Evolutionary conservation across 2,888 invertebrate genomes (phyloP).

Genomic region (Andrena flavipes): DNA sequence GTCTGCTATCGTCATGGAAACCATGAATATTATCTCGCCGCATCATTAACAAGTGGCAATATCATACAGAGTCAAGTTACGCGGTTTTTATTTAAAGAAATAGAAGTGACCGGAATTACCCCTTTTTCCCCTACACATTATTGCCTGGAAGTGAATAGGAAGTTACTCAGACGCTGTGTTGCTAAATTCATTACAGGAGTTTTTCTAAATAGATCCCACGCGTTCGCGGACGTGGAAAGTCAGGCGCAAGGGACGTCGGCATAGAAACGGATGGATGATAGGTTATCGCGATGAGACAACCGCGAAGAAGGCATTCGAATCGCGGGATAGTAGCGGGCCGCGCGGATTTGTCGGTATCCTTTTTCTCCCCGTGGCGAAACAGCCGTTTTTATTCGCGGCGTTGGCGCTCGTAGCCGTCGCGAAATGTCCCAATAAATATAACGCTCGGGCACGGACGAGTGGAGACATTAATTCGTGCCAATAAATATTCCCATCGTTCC

Average conservation of each 20-base stretch:
- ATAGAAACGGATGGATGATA: slow-evolving; percentile 2
- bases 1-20: too few relatives aligned
- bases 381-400: slow-evolving; percentile 48
- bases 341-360: slow-evolving; percentile 29
- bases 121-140: too few relatives aligned
- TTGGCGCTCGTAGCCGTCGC: slow-evolving; percentile 34
- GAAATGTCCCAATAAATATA: slow-evolving; percentile 72
- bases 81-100: too few relatives aligned
- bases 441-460: slow-evolving; percentile 68
- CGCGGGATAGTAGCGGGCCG: neutral
- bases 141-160: too few relatives aligned
- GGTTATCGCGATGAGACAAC: slow-evolving; percentile 1
- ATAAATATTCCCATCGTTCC: slow-evolving; percentile 82
- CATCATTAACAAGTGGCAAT: too few relatives aligned
- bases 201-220: neutral
- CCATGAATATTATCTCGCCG: too few relatives aligned
- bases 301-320: slow-evolving; percentile 27
- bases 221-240: slow-evolving; percentile 9
- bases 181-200: too few relatives aligned
- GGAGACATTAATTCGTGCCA: slow-evolving; percentile 80
- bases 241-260: neutral
- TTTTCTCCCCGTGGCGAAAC: slow-evolving; percentile 31
- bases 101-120: too few relatives aligned
- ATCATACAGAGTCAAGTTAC: too few relatives aligned
- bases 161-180: too few relatives aligned